phyloP scores from a whole-genome alignment of 35 echinoderm and acorn worm species.

The Ophioderma brevispina region DNA sequence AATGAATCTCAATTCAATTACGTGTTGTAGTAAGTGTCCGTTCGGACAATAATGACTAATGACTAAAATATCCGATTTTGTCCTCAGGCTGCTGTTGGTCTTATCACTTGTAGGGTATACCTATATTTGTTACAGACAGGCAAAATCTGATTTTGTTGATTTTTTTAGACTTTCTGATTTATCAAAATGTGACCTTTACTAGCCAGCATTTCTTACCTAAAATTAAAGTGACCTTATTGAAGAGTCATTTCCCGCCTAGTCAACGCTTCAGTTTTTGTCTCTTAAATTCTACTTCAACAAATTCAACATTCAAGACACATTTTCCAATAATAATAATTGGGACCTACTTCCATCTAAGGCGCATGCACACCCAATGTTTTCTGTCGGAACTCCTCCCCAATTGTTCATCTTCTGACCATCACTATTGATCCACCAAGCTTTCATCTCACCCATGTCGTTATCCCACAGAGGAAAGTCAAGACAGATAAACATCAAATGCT shows the following conservation, averaged over 20 bases:
- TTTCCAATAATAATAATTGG: too few species aligned
- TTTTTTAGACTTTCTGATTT: not conserved
- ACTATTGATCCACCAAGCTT: not conserved
- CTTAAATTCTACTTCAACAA: not conserved
- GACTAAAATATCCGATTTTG: too few species aligned
- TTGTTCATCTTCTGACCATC: not conserved
- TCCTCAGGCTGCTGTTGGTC: too few species aligned
- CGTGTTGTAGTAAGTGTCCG: too few species aligned
- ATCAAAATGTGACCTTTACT: not conserved
- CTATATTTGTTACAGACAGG: too few species aligned
- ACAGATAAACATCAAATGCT: not conserved
- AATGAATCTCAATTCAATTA: too few species aligned
- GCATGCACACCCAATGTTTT: not conserved
- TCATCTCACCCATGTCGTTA: not conserved
- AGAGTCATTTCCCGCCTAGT: not conserved
- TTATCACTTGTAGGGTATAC: too few species aligned
- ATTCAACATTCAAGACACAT: too few species aligned
- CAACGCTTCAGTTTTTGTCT: not conserved
- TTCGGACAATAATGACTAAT: too few species aligned
- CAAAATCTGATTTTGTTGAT: too few species aligned
- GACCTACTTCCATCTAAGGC: not conserved
- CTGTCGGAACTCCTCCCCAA: not conserved
- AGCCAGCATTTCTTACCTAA: not conserved
- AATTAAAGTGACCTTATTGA: not conserved
- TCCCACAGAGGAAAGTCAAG: not conserved